Base-by-base conservation (phyloP, 1,140 invertebrate species). In the Onthophagus taurus region DNA sequence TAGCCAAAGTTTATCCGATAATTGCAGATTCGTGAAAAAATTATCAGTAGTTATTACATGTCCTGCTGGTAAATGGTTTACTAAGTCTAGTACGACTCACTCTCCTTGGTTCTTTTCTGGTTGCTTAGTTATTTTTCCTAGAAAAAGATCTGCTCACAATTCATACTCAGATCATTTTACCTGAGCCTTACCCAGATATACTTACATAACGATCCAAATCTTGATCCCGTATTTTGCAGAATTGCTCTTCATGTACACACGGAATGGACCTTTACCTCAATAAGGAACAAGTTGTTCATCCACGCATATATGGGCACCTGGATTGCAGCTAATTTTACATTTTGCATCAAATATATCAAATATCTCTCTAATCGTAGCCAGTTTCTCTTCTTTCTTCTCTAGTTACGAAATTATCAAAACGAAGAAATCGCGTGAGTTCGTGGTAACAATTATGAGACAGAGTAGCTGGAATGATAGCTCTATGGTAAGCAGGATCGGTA, bases 211-310 rank as follows among this genome's bases (percentile, higher is more conserved):
- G 23, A 34, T 31, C 34, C 46, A 48, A 44, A 48, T 38, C 38
- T 48, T 48, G 4, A 48, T 12, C 2, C 42, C 37, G 17, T 46
- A 46, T 13, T 41, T 46, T n/a, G 35, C 44, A 12, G 44, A 36
- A 30, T 46, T 46, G 12, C 36, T 46, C 20, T 41, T 41, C 23
- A 46, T 46, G 14, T 46, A 46, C 4, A 39, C 35, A 12, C 44
- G n/a, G 24, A 38, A 39, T 23, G 29, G 18, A n/a, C 9, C 44
- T 31, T 41, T 39, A 18, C 17, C 36, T 19, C 44, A 7, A 41
- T 39, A 46, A 20, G 3, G 35, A 31, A 41, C 29, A n/a, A n/a
- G n/a, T n/a, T n/a, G n/a, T n/a, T n/a, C n/a, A n/a, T n/a, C n/a
- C n/a, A n/a, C n/a, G n/a, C n/a, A n/a, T n/a, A n/a, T n/a, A n/a